Percentiles rank a stretch among this genome's conserved stretches.
Conservation (phyloP, 1,140 invertebrate genomes). For the Choristoneura fumiferana region DNA sequence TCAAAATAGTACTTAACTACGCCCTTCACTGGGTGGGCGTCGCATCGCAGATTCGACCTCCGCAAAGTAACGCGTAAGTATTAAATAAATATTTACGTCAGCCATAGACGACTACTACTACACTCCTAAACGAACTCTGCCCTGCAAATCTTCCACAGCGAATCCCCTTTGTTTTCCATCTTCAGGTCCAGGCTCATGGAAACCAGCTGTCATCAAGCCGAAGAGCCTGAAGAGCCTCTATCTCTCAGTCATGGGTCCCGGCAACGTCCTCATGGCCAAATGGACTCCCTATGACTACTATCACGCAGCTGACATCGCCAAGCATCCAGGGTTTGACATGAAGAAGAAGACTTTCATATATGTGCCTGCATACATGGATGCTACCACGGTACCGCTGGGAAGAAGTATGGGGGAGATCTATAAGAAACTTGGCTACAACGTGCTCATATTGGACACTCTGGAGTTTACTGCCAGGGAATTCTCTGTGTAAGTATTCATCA, state of each 20-base stretch:
- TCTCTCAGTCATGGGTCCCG: not conserved
- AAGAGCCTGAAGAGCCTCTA: not conserved
- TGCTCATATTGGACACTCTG: constrained; percentile 47
- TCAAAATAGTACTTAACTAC: too few relatives aligned
- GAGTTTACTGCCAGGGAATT: constrained; percentile 48
- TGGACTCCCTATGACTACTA: constrained; percentile 43
- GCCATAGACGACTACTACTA: too few relatives aligned
- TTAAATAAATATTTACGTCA: too few relatives aligned
- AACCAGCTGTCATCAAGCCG: not conserved
- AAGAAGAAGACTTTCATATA: constrained; percentile 47
- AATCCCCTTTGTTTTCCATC: not conserved
- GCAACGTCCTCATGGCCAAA: not conserved
- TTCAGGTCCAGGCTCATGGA: not conserved
- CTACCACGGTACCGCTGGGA: constrained; percentile 39
- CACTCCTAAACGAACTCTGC: too few relatives aligned
- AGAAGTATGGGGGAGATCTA: constrained; percentile 29
- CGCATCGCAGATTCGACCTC: too few relatives aligned
- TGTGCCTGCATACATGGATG: constrained; percentile 50
- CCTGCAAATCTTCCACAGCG: too few relatives aligned
- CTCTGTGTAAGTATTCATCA: constrained; percentile 53
- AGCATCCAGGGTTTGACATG: constrained; percentile 49
- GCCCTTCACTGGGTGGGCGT: too few relatives aligned
- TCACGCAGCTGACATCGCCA: constrained; percentile 47
- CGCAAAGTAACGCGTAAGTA: too few relatives aligned
- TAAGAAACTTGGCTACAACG: constrained; percentile 46